Evolutionary conservation across 2,113 vertebrate species (phyloP).

Genomic region (Pelodiscus sinensis): DNA sequence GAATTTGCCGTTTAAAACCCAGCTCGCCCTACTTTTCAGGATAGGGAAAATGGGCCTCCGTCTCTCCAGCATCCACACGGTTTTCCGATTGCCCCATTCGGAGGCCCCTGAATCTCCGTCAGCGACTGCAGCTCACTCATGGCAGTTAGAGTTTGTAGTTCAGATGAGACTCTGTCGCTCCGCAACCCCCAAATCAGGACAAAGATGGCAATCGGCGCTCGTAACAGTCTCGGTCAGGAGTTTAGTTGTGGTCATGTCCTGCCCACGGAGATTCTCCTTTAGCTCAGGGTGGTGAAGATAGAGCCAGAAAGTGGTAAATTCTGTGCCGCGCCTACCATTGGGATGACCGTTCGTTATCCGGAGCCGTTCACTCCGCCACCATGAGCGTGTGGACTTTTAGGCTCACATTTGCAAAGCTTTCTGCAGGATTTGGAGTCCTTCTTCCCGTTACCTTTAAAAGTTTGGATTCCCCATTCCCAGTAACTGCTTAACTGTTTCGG

Average conservation of each 20-base stretch:
- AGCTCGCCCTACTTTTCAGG: slow-evolving; percentile 32
- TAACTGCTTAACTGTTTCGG: slow-evolving; percentile 1
- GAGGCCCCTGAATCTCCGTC: slow-evolving; percentile 9
- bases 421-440: background rate
- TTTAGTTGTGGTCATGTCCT: background rate
- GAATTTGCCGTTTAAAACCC: slow-evolving; percentile 25
- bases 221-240: background rate
- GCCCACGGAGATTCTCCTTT: background rate
- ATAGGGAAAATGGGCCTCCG: slow-evolving; percentile 57
- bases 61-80: background rate
- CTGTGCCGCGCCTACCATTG: background rate
- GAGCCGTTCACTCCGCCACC: background rate
- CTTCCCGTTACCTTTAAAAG: background rate
- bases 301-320: background rate
- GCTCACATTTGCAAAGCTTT: background rate
- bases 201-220: background rate
- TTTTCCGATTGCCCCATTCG: background rate
- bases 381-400: background rate
- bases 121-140: slow-evolving; percentile 12
- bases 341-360: background rate
- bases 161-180: background rate
- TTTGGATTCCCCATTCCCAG: background rate
- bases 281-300: background rate
- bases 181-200: background rate
- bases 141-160: background rate